A percentile compares a stretch with the other conserved stretches of the same genome.
Conservation (phyloP, 2,888 invertebrate genomes). For the Trypoxylon attenuatum region DNA sequence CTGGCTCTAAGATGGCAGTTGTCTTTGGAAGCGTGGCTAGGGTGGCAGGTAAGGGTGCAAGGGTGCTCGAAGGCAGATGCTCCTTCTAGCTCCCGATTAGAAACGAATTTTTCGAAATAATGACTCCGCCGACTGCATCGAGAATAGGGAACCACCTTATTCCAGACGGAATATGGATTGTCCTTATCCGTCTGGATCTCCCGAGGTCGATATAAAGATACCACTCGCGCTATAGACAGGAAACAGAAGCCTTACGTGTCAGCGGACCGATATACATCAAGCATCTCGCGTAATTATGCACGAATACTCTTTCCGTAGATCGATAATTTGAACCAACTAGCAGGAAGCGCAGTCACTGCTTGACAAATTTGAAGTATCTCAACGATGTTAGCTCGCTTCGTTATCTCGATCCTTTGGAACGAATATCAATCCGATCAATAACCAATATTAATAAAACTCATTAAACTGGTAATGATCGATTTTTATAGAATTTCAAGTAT, state of each 20-base stretch:
- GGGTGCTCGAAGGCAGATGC: conserved; percentile 62
- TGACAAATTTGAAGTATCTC: conserved; percentile 1
- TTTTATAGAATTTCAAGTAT: background rate
- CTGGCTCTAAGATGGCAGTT: conserved; percentile 66
- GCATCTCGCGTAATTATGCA: background rate
- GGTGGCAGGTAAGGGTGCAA: conserved; percentile 39
- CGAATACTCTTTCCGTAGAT: conserved; percentile 28
- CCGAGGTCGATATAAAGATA: conserved; percentile 33
- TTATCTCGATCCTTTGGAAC: background rate
- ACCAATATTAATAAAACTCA: no score
- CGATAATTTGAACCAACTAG: conserved; percentile 13
- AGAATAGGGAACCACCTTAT: conserved; percentile 8
- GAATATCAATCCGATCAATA: conserved; percentile 2
- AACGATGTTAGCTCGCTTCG: no score
- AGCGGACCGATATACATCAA: background rate
- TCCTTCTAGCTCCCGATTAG: conserved; percentile 51
- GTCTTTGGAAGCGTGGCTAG: conserved; percentile 54
- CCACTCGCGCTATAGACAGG: background rate
- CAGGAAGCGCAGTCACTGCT: background rate
- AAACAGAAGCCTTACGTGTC: conserved; percentile 7
- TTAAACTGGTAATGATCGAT: no score
- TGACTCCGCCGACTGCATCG: background rate
- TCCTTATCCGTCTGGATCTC: conserved; percentile 38
- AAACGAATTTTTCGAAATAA: conserved; percentile 53
- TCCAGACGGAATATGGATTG: background rate